Conservation (phyloP, 2,888 invertebrate genomes). For the Silvanus unidentatus region DNA sequence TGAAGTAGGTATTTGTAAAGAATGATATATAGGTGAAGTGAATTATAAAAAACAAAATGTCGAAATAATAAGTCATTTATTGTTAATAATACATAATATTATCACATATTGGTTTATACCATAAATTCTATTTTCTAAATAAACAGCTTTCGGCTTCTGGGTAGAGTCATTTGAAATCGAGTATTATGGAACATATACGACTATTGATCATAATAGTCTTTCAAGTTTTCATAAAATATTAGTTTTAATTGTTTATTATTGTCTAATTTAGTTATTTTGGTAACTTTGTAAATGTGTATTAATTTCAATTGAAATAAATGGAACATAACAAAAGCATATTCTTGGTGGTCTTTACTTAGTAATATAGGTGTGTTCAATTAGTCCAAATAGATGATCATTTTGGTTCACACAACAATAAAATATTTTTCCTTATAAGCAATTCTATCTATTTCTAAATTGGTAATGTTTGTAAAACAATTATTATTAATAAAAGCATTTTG, state of each 20-base stretch:
- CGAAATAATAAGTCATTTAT: no score
- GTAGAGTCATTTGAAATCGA: no score
- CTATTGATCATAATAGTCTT: neutral
- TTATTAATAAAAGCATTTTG: neutral
- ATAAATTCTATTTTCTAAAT: no score
- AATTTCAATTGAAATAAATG: neutral
- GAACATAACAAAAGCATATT: neutral
- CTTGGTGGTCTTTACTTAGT: neutral
- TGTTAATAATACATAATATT: no score
- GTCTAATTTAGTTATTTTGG: no score
- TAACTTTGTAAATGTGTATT: neutral
- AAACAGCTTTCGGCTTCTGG: no score
- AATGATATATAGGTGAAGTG: no score
- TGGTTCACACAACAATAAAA: neutral
- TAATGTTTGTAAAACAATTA: neutral
- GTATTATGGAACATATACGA: neutral
- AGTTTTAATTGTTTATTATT: no score
- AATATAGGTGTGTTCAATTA: neutral
- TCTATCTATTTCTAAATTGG: neutral
- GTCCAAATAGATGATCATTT: neutral
- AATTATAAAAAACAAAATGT: no score
- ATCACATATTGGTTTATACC: no score
- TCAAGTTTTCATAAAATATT: neutral
- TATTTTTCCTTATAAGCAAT: neutral
- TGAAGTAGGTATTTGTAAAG: no score